A percentile compares a stretch with the other conserved stretches of the same genome.
Evolutionary conservation across 2,888 invertebrate species (phyloP).

Genomic region (Dynastes hyllus): DNA sequence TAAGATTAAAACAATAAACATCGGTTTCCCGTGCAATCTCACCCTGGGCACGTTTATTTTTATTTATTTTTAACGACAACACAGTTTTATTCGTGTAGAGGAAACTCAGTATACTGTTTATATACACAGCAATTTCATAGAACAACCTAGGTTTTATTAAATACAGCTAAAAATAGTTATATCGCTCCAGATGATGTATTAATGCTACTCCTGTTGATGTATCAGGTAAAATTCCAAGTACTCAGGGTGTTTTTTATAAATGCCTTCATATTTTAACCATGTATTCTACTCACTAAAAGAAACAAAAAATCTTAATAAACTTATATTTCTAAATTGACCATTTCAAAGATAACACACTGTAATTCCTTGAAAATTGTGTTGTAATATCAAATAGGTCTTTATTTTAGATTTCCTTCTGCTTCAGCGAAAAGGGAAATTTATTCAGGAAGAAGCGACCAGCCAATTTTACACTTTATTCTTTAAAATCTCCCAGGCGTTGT

Average conservation of each 20-base stretch:
- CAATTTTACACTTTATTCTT: slow-evolving; percentile 12
- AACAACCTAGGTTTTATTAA: slow-evolving; percentile 7
- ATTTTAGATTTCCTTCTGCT: too few species aligned
- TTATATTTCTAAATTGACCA: background rate
- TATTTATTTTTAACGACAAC: slow-evolving; percentile 41
- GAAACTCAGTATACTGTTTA: background rate
- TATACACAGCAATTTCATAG: slow-evolving; percentile 24
- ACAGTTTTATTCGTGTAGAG: background rate
- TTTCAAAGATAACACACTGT: too few species aligned
- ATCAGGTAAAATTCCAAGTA: background rate
- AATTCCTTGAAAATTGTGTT: too few species aligned
- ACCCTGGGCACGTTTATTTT: slow-evolving; percentile 40
- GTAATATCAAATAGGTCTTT: too few species aligned
- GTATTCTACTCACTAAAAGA: too few species aligned
- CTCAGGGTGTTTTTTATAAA: background rate
- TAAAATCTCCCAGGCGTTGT: background rate
- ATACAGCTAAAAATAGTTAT: slow-evolving; percentile 10
- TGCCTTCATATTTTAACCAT: too few species aligned
- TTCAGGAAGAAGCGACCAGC: background rate
- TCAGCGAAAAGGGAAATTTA: too few species aligned
- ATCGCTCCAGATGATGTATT: slow-evolving; percentile 2
- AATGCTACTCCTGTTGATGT: background rate
- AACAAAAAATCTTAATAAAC: too few species aligned
- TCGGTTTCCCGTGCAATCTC: slow-evolving; percentile 27
- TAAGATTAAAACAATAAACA: slow-evolving; percentile 49